Evolutionary conservation across 2,888 invertebrate species (phyloP), one percentile per base, ranked within the genome.

Genomic region (Anodontia alba): DNA sequence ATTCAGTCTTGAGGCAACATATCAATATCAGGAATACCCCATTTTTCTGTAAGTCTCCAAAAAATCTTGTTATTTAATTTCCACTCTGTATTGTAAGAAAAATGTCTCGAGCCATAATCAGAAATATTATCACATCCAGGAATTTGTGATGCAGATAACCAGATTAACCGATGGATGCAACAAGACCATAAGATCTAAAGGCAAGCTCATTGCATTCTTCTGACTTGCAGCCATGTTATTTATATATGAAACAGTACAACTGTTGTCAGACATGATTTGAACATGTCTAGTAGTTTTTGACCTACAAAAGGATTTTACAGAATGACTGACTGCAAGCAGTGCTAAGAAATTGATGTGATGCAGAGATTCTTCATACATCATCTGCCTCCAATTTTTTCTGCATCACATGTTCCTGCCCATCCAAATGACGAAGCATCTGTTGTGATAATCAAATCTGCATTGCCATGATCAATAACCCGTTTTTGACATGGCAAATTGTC

Each of bases 1-100:
- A 66, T 76, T 80, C 2, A 73, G 3, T 38, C 72, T 73, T 23
- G 80, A 80, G 33, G 80, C 80, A 80, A 80, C 72, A 76, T 71
- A 43, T 78, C 74, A 15, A 80, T 73, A 1, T 76, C 46, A 36
- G 80, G 80, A 2, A 69, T 23, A 7, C 73, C 73, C 38, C 43
- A 79, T 33, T 43, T 29, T 5, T 12, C 12, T 12, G 12, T 12
- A 3, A 78, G 29, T 29, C 68, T 31, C 1, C 26, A 5, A 62
- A 74, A 79, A 31, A 79, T 46, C 5, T 33, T 3, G 33, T 51
- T 26, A 62, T 71, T 12, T 1, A 81, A 57, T 29, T 73, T 31
- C 77, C 81, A 81, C 38, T 81, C 42, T 54, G 62, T 71, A 1
- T 78, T 75, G 57, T 81, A 74, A 31, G 74, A 69, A 17, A 26